Evolutionary conservation across 2,113 vertebrate genomes (phyloP).

Genomic region (Marmota monax): DNA sequence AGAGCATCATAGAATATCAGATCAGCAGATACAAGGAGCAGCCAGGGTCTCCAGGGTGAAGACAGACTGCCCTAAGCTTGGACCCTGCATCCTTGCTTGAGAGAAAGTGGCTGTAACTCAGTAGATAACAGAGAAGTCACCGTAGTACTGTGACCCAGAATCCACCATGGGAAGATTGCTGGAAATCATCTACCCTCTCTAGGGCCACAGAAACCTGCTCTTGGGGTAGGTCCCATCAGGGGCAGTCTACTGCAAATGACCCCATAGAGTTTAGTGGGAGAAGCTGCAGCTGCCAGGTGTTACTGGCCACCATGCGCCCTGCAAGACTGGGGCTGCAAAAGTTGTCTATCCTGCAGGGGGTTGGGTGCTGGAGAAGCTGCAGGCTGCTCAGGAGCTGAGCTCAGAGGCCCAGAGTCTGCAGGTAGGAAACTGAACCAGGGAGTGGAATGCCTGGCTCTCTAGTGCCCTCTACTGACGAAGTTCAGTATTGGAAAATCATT

Average conservation of each 20-base stretch:
- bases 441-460: not conserved
- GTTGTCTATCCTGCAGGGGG: not conserved
- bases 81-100: not conserved
- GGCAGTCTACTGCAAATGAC: rapidly evolving
- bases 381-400: rapidly evolving
- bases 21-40: rapidly evolving
- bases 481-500: not conserved
- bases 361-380: not conserved
- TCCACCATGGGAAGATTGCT: not conserved
- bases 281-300: no score
- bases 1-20: no score
- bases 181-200: rapidly evolving
- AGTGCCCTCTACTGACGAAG: not conserved
- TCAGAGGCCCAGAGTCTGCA: not conserved
- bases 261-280: not conserved
- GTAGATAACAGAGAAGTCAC: no score
- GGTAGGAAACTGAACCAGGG: not conserved
- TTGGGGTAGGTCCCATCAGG: not conserved
- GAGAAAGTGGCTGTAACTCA: no score
- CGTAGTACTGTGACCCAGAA: not conserved
- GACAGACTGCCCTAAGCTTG: not conserved
- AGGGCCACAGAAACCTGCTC: not conserved
- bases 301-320: not conserved
- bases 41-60: not conserved
- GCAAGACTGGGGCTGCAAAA: not conserved